Percentiles rank a stretch among this genome's conserved stretches.
phyloP scores from a whole-genome alignment of 2,797 vertebrate genomes.

The Manis crassicaudata region DNA sequence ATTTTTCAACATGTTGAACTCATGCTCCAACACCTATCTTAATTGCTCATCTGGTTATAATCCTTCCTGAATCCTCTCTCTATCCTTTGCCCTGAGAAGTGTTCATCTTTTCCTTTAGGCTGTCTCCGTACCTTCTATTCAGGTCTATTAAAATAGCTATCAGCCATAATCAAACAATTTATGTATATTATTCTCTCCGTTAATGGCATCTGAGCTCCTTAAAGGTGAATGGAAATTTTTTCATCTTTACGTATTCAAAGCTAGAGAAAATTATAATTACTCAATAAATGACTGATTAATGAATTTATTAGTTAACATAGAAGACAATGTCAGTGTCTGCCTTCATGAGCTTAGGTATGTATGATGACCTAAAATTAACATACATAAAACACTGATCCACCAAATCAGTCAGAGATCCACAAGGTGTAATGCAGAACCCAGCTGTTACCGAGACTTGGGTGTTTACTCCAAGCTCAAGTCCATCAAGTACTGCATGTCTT shows the following conservation, averaged over 20 bases:
- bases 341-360: background rate
- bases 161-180: constrained; percentile 11
- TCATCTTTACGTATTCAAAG: background rate
- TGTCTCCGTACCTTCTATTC: background rate
- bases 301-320: background rate
- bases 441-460: background rate
- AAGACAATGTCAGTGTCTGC: background rate
- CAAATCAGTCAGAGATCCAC: background rate
- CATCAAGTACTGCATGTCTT: background rate
- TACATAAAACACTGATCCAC: background rate
- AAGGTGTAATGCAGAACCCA: background rate
- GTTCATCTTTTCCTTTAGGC: background rate
- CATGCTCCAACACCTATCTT: background rate
- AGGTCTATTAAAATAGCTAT: constrained; percentile 13
- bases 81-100: background rate
- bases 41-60: background rate
- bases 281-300: background rate
- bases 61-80: background rate
- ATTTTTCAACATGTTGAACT: background rate
- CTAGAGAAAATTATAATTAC: background rate
- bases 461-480: background rate
- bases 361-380: background rate
- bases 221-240: background rate
- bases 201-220: background rate
- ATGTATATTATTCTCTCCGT: background rate